Evolutionary conservation across 2,888 invertebrate genomes (phyloP), one percentile per base, ranked within the genome.

Genomic region (Tineola bisselliella): DNA sequence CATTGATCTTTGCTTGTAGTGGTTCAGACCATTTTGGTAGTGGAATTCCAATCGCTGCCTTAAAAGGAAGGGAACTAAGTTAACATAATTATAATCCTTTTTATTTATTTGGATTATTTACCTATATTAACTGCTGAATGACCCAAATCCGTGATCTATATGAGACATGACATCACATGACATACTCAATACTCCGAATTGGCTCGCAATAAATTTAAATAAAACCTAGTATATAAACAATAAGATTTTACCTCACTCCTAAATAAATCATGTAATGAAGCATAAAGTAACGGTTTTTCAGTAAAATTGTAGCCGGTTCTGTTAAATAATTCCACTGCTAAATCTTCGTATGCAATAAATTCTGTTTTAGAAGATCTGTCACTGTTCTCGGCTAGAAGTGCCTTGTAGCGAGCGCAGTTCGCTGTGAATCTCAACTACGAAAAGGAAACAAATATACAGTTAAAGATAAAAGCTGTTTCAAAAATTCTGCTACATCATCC

Each of bases 371-470:
- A n/a, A 0, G 81, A 69, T 1, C 71, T 69, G 1, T 63, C 61
- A 57, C 82, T 80, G 0, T 77, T 81, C 10, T 69, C 66, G 0
- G 66, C 66, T 79, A 87, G 79, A 13, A 84, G 67, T 0, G 64
- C 63, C 12, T 65, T 69, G 69, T 75, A 87, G 8, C 66, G 68
- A 1, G 74, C 64, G 67, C 86, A 87, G 74, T 81, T 86, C n/a
- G 79, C 75, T 72, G 83, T 83, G 69, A 76, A 87, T 0, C 86
- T 79, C 33, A 87, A 73, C 86, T 87, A 76, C 1, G 73, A 74
- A 63, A 17, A 62, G 30, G 61, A 43, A 59, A 62, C 15, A 19
- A 18, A 12, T 48, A 38, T 38, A 38, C 6, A 25, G 25, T 25
- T 25, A 2, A 6, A 38, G 10, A 38, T 38, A 38, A 38, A 2